A percentile compares a stretch with the other conserved stretches of the same genome.
phyloP scores from a whole-genome alignment of 2,888 invertebrate species.

The Amiota communis region DNA sequence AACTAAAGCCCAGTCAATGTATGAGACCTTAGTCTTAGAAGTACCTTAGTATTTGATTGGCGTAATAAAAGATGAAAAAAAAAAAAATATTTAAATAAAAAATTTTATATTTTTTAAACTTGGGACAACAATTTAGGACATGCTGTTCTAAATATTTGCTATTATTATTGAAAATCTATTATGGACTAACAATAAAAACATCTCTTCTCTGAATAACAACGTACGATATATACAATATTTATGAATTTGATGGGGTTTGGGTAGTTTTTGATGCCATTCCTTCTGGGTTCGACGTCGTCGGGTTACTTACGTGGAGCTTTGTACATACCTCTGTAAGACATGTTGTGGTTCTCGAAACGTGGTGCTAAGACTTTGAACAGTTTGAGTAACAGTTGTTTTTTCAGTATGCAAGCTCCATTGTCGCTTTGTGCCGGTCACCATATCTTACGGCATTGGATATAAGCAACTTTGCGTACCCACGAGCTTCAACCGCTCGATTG shows the following conservation, averaged over 20 bases:
- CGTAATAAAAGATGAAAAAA: no score
- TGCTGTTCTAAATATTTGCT: neutral
- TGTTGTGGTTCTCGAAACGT: conserved; percentile 81
- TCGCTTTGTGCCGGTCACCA: conserved; percentile 88
- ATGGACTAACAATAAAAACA: conserved; percentile 3
- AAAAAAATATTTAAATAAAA: no score
- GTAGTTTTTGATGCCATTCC: neutral
- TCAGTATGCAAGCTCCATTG: conserved; percentile 92
- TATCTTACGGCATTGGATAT: conserved; percentile 91
- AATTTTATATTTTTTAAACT: no score
- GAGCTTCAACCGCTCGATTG: conserved; percentile 86
- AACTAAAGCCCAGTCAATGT: no score
- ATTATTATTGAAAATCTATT: neutral
- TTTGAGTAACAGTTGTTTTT: conserved; percentile 93
- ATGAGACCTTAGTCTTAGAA: no score
- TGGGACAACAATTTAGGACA: no score
- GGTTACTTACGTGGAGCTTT: conserved; percentile 81
- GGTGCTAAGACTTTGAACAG: conserved; percentile 94
- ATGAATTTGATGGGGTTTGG: neutral
- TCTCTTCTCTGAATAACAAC: neutral
- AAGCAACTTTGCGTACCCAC: conserved; percentile 91
- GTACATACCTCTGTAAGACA: conserved; percentile 84
- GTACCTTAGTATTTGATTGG: no score
- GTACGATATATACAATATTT: neutral
- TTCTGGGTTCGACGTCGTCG: neutral